A percentile compares a stretch with the other conserved stretches of the same genome.
Conservation (phyloP, 2,113 vertebrate genomes). For the Phalacrocorax aristotelis region DNA sequence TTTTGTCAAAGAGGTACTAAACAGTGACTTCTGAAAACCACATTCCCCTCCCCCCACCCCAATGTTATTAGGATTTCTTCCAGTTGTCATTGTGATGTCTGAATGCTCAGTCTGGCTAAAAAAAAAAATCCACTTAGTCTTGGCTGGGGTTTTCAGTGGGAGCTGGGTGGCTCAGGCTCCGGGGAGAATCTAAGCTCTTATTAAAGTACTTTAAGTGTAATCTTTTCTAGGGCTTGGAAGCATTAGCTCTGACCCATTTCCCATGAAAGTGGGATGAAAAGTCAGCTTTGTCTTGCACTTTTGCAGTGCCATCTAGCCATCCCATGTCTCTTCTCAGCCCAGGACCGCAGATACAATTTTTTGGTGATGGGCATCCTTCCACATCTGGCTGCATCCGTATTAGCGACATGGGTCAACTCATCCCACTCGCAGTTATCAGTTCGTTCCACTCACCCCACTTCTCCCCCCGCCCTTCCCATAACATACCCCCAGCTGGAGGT, state of each 20-base stretch:
- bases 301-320: background rate
- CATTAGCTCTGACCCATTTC: background rate
- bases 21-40: background rate
- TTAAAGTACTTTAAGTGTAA: background rate
- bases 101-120: background rate
- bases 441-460: background rate
- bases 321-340: background rate
- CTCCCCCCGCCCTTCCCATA: background rate
- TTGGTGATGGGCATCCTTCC: background rate
- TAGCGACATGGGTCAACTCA: background rate
- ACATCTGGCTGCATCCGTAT: background rate
- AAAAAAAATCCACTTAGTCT: slow-evolving; percentile 7
- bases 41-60: background rate
- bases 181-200: background rate
- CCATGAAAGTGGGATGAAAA: background rate
- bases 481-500: background rate
- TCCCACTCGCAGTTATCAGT: background rate
- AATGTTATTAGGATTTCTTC: background rate
- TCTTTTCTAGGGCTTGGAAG: background rate
- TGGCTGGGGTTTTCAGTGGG: background rate
- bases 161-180: background rate
- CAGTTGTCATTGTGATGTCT: background rate
- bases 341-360: background rate
- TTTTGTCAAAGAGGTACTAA: background rate
- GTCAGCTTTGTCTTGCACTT: background rate